A percentile compares a stretch with the other conserved stretches of the same genome.
These are phyloP conservation scores for Machimus rusticus DNA, from an alignment of 2,888 invertebrate genomes.

Conservation along the genomic window DNA sequence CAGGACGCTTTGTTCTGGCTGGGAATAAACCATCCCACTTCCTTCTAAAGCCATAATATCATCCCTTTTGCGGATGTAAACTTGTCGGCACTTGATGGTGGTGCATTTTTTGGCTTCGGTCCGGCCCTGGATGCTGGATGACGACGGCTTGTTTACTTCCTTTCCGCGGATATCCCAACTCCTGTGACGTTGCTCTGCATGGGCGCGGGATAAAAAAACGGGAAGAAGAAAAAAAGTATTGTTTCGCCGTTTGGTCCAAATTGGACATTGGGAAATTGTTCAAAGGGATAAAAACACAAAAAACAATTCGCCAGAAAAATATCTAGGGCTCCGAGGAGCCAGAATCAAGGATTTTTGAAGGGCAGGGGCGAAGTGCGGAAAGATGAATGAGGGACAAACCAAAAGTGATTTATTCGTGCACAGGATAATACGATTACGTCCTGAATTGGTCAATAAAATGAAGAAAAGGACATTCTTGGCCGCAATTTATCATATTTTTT, in stretches of 20 bases:
- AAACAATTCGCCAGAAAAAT: not conserved
- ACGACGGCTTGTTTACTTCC: conserved; percentile 20
- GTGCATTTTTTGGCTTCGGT: not conserved
- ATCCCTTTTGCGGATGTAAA: conserved; percentile 41
- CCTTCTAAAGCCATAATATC: not conserved
- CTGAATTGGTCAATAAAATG: conserved; percentile 47
- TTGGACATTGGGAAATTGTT: conserved; percentile 14
- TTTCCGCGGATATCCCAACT: not conserved
- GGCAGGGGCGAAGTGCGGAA: not conserved
- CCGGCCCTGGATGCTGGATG: not conserved
- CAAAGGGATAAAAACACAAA: not conserved
- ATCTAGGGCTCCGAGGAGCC: not conserved
- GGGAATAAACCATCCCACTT: not conserved
- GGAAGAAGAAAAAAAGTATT: not conserved
- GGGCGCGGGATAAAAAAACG: not conserved
- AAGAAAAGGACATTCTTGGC: conserved; percentile 40
- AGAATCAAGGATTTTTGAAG: not conserved
- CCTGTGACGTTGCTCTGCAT: not conserved
- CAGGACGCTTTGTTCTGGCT: not conserved
- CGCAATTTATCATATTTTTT: conserved; percentile 47
- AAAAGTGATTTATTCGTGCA: conserved; percentile 43
- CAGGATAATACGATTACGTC: conserved; percentile 47
- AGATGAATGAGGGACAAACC: conserved; percentile 28
- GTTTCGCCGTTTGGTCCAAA: not conserved
- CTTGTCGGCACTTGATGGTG: conserved; percentile 41